phyloP scores from a whole-genome alignment of 2,113 vertebrate genomes.

The Bubo blakistoni region DNA sequence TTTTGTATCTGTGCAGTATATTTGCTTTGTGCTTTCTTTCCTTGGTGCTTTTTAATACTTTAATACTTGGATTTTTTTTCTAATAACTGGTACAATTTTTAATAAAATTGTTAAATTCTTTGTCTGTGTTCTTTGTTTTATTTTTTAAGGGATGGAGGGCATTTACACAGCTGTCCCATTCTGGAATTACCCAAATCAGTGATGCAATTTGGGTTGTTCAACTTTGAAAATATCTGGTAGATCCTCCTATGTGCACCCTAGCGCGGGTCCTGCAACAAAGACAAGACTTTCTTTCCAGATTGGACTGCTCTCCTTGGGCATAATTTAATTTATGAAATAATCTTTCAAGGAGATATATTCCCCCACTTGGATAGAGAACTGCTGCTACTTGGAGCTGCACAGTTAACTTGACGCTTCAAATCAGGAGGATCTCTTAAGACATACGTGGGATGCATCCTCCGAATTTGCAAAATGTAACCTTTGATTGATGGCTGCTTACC shows the following conservation, averaged over 20 bases:
- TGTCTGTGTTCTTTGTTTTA: background rate
- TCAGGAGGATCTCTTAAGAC: background rate
- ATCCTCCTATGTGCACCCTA: background rate
- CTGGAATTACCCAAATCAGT: background rate
- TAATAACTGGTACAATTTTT: conserved; percentile 80
- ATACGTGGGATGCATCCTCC: background rate
- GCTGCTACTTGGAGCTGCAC: background rate
- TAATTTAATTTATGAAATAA: background rate
- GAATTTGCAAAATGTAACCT: background rate
- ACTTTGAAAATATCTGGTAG: background rate
- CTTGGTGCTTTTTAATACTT: conserved; percentile 69
- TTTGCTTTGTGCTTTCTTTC: conserved; percentile 70
- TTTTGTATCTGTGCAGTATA: conserved; percentile 73
- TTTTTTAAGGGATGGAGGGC: background rate
- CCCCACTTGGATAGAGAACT: background rate
- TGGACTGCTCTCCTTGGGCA: background rate
- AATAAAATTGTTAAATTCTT: conserved; percentile 79
- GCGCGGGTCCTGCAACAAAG: background rate
- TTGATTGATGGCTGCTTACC: background rate
- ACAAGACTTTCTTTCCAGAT: background rate
- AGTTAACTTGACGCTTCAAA: background rate
- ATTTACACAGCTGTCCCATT: background rate
- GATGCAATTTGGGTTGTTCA: background rate
- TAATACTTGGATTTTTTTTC: conserved; percentile 64
- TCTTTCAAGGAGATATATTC: background rate